Evolutionary conservation across 2,797 vertebrate genomes (phyloP).

Genomic region (Rhinophrynus dorsalis): DNA sequence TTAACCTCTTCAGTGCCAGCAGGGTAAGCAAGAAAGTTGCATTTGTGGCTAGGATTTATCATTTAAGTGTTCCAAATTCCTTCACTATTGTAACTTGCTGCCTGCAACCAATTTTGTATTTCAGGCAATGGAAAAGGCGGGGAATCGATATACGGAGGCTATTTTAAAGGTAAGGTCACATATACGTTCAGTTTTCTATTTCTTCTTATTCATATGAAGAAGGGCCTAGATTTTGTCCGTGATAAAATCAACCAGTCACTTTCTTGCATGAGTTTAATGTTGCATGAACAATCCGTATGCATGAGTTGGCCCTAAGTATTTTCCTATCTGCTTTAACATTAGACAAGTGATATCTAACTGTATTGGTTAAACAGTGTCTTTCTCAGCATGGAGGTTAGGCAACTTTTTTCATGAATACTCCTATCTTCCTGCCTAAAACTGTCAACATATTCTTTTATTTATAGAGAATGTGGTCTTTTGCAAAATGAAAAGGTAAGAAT

Average conservation of each 20-base stretch:
- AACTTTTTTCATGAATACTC: constrained; percentile 95
- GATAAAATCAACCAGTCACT: no score
- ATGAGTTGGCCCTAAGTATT: constrained; percentile 70
- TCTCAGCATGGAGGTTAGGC: constrained; percentile 97
- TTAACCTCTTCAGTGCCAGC: no score
- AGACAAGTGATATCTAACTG: constrained; percentile 74
- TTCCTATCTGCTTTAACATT: constrained; percentile 70
- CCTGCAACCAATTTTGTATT: constrained; percentile 24
- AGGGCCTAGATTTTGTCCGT: constrained; percentile 66
- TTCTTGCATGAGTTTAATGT: constrained; percentile 81
- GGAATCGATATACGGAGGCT: constrained; percentile 97
- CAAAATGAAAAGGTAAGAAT: constrained; percentile 99
- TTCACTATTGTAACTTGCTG: no score
- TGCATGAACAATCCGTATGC: constrained; percentile 83
- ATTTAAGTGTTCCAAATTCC: no score
- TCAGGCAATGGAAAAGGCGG: constrained; percentile 97
- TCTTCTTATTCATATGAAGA: constrained; percentile 59
- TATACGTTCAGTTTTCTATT: constrained; percentile 46
- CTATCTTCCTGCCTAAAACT: constrained; percentile 99
- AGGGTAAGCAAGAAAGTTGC: no score
- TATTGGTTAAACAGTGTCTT: constrained; percentile 78
- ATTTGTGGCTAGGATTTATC: no score
- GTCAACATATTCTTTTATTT: constrained; percentile 99
- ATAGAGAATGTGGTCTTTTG: constrained; percentile 99
- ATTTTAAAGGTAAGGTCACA: constrained; percentile 93